phyloP scores from a whole-genome alignment of 2,113 vertebrate genomes.

The Hepsetus odoe region DNA sequence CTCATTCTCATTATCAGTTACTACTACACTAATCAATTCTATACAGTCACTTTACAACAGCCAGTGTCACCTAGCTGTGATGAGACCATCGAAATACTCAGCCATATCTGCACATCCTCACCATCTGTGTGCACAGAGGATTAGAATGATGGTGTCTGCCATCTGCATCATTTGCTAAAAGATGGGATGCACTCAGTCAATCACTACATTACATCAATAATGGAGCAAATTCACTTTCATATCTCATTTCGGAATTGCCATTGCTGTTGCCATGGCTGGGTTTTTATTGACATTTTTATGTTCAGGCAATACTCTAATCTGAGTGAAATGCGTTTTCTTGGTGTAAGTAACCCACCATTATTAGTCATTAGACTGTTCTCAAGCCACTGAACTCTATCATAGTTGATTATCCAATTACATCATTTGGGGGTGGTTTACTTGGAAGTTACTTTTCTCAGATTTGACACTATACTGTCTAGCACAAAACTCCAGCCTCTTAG shows the following conservation, averaged over 20 bases:
- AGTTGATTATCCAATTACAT: slow-evolving; percentile 7
- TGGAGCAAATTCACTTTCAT: background rate
- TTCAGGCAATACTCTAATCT: background rate
- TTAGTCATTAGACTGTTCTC: slow-evolving; percentile 6
- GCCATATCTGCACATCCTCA: slow-evolving; percentile 11
- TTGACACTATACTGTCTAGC: background rate
- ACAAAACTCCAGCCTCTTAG: slow-evolving; percentile 1
- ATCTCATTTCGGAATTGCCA: background rate
- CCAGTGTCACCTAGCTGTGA: slow-evolving; percentile 3
- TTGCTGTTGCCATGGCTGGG: background rate
- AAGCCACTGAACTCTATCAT: slow-evolving; percentile 10
- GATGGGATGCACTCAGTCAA: slow-evolving; percentile 13
- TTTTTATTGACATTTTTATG: background rate
- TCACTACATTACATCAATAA: slow-evolving; percentile 20
- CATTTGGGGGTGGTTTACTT: background rate
- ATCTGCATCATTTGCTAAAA: slow-evolving; percentile 14
- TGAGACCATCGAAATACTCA: slow-evolving; percentile 2
- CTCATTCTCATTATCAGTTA: background rate
- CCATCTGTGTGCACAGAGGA: slow-evolving; percentile 21
- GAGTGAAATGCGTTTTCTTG: background rate
- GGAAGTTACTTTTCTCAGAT: background rate
- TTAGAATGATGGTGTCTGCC: slow-evolving; percentile 13
- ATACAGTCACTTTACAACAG: background rate
- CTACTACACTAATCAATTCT: background rate
- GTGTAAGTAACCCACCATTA: background rate